Evolutionary conservation across 1,140 invertebrate genomes (phyloP), one percentile per base, ranked within the genome.

Genomic region (Philaenus spumarius): DNA sequence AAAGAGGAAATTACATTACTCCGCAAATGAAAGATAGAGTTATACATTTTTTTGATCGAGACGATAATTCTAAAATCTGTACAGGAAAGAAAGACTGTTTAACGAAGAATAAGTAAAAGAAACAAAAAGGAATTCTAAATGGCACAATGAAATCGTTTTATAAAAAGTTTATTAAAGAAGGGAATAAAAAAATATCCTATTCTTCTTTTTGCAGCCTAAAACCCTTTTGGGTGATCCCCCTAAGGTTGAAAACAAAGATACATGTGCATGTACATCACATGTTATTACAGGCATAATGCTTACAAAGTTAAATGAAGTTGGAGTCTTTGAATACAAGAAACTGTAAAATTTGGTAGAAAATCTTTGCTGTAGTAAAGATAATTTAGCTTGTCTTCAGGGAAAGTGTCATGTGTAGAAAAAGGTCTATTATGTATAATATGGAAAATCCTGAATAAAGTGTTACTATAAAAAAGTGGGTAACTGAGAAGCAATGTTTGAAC

Each of bases 1-100:
- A n/a, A n/a, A n/a, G n/a, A n/a, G n/a, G n/a, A n/a, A n/a, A n/a
- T n/a, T n/a, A n/a, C n/a, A n/a, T n/a, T n/a, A n/a, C n/a, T n/a
- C n/a, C n/a, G n/a, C n/a, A n/a, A n/a, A n/a, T n/a, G n/a, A n/a
- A n/a, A n/a, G 40, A 43, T 14, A 43, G 40, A 24, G 48, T 51
- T 14, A 20, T 15, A 22, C 15, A 51, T 26, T 51, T 51, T 26
- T 14, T 51, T 19, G 23, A 24, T 15, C 19, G 14, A 51, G 48
- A 51, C 30, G 17, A 51, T 14, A 14, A 26, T 34, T 30, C 23
- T 26, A 51, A 26, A 34, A 19, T 30, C 7, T 51, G 48, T 57
- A 64, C 67, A 12, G 65, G 66, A 37, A 59, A 65, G 59, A 66
- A n/a, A n/a, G n/a, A n/a, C n/a, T n/a, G n/a, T n/a, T n/a, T n/a